Base-by-base conservation (phyloP, 1,140 invertebrate genomes). In the Xylocopa sonorina region DNA sequence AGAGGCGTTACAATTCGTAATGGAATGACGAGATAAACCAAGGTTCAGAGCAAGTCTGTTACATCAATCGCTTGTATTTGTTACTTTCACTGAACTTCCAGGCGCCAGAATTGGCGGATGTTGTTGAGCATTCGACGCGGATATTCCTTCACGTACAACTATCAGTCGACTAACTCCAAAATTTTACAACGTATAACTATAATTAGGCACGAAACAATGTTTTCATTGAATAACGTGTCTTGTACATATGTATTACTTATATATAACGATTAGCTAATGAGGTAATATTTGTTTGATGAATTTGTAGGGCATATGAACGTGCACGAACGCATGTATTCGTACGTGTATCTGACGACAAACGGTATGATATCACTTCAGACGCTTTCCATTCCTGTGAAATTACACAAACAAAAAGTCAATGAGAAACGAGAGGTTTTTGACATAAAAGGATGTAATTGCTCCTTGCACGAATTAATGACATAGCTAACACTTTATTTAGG, bases 31-130 rank as follows among this genome's bases (percentile, higher is more conserved):
- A 79, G 81, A 81, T 57, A 62, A 69, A 48, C 21, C 32, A 57
- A 46, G 21, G 69, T 41, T n/a, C 55, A 78, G 72, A 63, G 62
- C 27, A 66, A 71, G 78, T 38, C 69, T 86, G 80, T 88, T 88
- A 86, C 86, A 85, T 88, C 82, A 88, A 86, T 87, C 81, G 79
- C 32, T 68, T 10, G 21, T 46, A 34, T 55, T 66, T 67, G 78
- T 83, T 80, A 85, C 86, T 87, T 87, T 88, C 86, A 87, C 87
- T 87, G 73, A 80, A 78, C 62, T 78, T 67, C 63, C 10, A 63
- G 32, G 51, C 51, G 27, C 24, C 38, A 32, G 41, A 43, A 51
- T 16, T 16, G 18, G 7, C 63, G 62, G 38, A 75, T 68, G 29
- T 62, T 27, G n/a, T 38, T 2, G 18, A 38, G 32, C 3, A 38